These are phyloP conservation scores for Leucophenga maculata DNA, from an alignment of 2,888 invertebrate genomes.

Conservation along the genomic window DNA sequence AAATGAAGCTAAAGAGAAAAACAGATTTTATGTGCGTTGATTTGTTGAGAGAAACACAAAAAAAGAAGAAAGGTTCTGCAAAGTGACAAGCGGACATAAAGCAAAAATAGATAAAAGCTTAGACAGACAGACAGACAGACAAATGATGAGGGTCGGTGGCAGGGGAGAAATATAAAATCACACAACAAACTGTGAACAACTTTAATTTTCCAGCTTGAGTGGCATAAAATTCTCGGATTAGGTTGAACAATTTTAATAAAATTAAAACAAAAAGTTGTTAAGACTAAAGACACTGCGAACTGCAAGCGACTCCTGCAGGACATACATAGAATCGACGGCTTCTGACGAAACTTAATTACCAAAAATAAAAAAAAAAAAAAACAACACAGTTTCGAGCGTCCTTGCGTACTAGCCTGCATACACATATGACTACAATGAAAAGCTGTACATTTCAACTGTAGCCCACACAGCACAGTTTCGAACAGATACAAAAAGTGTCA, in stretches of 20 bases:
- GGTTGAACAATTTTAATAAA: not conserved
- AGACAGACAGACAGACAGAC: too few species aligned
- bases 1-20: conserved; percentile 53
- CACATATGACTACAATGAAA: not conserved
- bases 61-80: not conserved
- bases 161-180: not conserved
- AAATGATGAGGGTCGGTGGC: too few species aligned
- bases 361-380: not conserved
- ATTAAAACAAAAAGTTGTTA: not conserved
- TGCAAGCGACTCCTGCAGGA: not conserved
- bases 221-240: not conserved
- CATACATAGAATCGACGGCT: not conserved
- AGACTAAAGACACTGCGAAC: too few species aligned
- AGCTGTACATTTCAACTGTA: not conserved
- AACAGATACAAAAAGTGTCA: conserved; percentile 9
- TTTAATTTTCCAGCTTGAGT: conserved; percentile 15
- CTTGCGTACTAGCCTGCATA: not conserved
- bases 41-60: conserved; percentile 15
- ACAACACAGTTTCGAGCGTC: not conserved
- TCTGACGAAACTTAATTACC: not conserved
- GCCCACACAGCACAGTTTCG: not conserved
- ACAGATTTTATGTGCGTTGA: conserved; percentile 6
- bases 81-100: too few species aligned
- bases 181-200: not conserved
- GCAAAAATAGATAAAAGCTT: too few species aligned